Percentiles rank a stretch among this genome's conserved stretches.
These are phyloP conservation scores for Scolopax bukidnonensis DNA, from an alignment of 2,797 vertebrate genomes.

Conservation along the genomic window DNA sequence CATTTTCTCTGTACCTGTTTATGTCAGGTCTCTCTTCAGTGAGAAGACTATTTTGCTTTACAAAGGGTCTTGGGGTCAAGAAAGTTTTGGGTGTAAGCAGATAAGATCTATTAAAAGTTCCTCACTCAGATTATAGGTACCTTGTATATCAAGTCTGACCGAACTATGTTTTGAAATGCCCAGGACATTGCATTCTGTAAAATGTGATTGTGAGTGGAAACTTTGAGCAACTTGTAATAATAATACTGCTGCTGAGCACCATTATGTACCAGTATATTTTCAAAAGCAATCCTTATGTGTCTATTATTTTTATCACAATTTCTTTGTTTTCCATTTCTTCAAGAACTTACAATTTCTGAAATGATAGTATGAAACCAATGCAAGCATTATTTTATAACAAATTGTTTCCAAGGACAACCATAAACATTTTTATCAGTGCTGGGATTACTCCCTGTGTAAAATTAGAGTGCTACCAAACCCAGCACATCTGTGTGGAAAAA, in stretches of 20 bases:
- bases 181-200: slow-evolving; percentile 18
- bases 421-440: slow-evolving; percentile 5
- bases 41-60: not conserved
- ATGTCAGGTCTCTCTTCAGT: not conserved
- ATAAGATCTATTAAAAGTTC: not conserved
- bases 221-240: slow-evolving; percentile 15
- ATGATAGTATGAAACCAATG: not conserved
- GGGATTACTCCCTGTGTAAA: not conserved
- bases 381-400: not conserved
- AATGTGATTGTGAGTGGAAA: slow-evolving; percentile 20
- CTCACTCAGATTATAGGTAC: not conserved
- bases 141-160: not conserved
- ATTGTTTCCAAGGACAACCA: slow-evolving; percentile 9
- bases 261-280: not conserved
- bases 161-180: slow-evolving; percentile 10
- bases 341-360: not conserved
- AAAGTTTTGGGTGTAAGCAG: not conserved
- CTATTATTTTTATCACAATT: not conserved
- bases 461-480: not conserved
- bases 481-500: not conserved
- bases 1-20: not conserved
- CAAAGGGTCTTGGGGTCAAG: not conserved
- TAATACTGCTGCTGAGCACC: not conserved
- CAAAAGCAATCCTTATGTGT: not conserved
- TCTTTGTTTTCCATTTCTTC: slow-evolving; percentile 6